phyloP scores from a whole-genome alignment of 2,113 vertebrate genomes.

The Cygnus buccinator region DNA sequence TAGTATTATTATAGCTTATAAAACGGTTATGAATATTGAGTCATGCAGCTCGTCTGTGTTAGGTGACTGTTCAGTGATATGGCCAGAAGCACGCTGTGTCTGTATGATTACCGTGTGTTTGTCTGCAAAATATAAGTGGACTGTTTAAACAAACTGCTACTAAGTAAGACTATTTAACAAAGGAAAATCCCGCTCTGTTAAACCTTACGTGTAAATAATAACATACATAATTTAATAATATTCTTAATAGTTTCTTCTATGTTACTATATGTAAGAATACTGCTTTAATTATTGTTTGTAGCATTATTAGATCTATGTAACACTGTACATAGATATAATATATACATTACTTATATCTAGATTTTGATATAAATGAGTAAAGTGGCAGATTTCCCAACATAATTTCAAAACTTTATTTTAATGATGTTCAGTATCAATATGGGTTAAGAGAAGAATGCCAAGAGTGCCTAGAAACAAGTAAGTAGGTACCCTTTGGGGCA shows the following conservation, averaged over 20 bases:
- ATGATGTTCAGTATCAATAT: not conserved
- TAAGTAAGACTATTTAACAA: not conserved
- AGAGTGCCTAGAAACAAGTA: not conserved
- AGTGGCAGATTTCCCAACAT: not conserved
- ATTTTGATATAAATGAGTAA: not conserved
- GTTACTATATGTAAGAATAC: not conserved
- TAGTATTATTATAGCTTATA: not conserved
- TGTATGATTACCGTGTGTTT: not conserved
- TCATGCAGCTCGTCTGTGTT: not conserved
- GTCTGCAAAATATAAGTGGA: not conserved
- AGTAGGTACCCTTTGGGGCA: not conserved
- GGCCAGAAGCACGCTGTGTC: not conserved
- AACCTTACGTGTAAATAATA: not conserved
- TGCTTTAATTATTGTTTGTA: not conserved
- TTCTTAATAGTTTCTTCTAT: not conserved
- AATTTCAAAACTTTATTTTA: not conserved
- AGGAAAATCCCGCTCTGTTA: not conserved
- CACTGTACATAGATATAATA: not conserved
- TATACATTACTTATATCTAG: not conserved
- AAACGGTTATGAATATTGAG: not conserved
- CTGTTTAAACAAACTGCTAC: not conserved
- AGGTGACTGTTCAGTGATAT: not conserved
- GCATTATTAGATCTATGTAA: not conserved
- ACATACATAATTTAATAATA: accelerated
- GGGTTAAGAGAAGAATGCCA: not conserved